A percentile compares a stretch with the other conserved stretches of the same genome.
phyloP scores from a whole-genome alignment of 1,140 invertebrate genomes.

The Leptinotarsa defecta region DNA sequence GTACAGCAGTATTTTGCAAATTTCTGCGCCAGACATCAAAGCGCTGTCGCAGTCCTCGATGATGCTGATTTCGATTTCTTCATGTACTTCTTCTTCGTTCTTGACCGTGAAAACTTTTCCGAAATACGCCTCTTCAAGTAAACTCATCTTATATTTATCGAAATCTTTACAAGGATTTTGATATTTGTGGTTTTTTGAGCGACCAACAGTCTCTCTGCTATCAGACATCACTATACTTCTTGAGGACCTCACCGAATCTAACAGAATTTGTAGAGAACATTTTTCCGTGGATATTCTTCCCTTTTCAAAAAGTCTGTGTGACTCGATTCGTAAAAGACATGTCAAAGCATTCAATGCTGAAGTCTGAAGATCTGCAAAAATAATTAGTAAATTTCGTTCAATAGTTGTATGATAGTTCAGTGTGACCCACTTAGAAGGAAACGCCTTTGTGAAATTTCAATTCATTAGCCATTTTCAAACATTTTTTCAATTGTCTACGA shows the following conservation, averaged over 20 bases:
- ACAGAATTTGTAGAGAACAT: conserved; percentile 33
- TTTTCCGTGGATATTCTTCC: background rate
- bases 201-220: conserved; percentile 30
- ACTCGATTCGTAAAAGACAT: conserved; percentile 43
- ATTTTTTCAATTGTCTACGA: no score
- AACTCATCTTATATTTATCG: conserved; percentile 29
- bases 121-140: conserved; percentile 40
- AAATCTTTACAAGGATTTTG: conserved; percentile 9
- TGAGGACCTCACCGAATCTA: conserved; percentile 38
- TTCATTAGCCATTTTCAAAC: no score
- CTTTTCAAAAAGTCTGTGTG: conserved; percentile 14
- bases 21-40: conserved; percentile 53
- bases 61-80: conserved; percentile 33
- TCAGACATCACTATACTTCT: conserved; percentile 33
- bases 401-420: no score
- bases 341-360: conserved; percentile 47
- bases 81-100: conserved; percentile 16
- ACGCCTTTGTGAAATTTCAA: no score
- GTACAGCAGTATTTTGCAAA: conserved; percentile 58
- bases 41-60: conserved; percentile 18
- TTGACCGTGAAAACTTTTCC: conserved; percentile 45
- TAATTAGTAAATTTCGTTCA: no score
- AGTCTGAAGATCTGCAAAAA: conserved; percentile 50
- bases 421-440: no score
- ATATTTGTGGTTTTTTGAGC: background rate